Percentiles rank a stretch among this genome's conserved stretches.
Conservation (phyloP, 2,888 invertebrate genomes). For the Morinoia aosen region DNA sequence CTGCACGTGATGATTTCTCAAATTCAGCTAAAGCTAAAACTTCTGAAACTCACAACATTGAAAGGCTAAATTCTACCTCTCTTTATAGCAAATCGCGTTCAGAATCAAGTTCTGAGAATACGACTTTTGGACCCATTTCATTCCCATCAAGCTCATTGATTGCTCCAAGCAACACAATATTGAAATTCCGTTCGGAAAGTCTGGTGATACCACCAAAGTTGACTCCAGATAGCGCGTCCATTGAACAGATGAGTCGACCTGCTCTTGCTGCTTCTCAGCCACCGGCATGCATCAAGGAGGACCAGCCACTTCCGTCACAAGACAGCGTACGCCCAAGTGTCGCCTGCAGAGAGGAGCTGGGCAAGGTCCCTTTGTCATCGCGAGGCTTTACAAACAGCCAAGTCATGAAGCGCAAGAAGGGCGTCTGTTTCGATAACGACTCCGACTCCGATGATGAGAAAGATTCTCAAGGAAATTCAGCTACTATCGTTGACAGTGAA, state of each 20-base stretch:
- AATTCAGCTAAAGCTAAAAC: not conserved
- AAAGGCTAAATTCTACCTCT: not conserved
- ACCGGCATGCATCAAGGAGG: not conserved
- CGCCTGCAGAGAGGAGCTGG: not conserved
- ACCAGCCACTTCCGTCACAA: not conserved
- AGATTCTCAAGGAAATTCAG: not conserved
- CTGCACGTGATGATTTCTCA: not conserved
- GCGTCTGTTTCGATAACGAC: conserved; percentile 38
- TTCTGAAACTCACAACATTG: not conserved
- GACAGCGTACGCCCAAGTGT: not conserved
- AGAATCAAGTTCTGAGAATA: not conserved
- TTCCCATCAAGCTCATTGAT: not conserved
- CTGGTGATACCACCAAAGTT: not conserved
- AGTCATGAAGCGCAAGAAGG: conserved; percentile 12
- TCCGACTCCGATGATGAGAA: conserved; percentile 37
- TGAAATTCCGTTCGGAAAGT: not conserved
- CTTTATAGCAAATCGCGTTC: not conserved
- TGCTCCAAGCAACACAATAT: not conserved
- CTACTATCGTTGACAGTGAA: not conserved
- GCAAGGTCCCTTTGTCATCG: not conserved
- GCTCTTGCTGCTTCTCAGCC: not conserved
- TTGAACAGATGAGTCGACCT: not conserved
- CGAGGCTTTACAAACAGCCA: not conserved
- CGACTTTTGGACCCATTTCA: not conserved
- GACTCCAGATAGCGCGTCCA: not conserved